A percentile compares a stretch with the other conserved stretches of the same genome.
These are phyloP conservation scores for Adelges cooleyi DNA, from an alignment of 1,140 invertebrate genomes.

Conservation along the genomic window DNA sequence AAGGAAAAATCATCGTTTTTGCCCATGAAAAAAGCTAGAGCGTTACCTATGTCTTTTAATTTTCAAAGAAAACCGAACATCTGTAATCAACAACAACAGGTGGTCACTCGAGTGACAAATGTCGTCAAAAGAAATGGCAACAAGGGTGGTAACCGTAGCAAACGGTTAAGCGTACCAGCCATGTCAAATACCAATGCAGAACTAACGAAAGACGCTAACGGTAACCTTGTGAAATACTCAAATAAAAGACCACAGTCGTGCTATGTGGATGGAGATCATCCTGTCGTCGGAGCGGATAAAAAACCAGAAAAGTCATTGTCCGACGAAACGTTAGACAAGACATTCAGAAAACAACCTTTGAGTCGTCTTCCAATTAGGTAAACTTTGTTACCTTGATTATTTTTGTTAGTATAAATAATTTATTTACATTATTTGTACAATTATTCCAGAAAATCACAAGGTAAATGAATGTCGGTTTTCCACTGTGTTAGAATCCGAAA, in stretches of 20 bases:
- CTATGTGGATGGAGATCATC: background rate
- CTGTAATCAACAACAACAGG: background rate
- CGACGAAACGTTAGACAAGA: slow-evolving; percentile 3
- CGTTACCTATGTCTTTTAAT: background rate
- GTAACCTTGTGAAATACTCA: background rate
- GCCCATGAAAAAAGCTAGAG: slow-evolving; percentile 4
- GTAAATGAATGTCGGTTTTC: slow-evolving; percentile 5
- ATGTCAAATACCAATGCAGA: background rate
- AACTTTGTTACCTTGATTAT: background rate
- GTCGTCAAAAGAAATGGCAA: background rate
- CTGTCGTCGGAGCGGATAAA: background rate
- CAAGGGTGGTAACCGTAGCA: background rate
- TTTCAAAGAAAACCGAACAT: background rate
- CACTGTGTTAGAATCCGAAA: background rate
- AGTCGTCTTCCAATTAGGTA: slow-evolving; percentile 25
- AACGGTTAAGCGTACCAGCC: slow-evolving; percentile 1
- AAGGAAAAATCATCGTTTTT: slow-evolving; percentile 10
- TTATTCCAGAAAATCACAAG: slow-evolving; percentile 22
- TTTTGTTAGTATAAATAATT: background rate
- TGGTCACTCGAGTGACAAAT: background rate
- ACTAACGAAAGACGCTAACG: slow-evolving; percentile 12
- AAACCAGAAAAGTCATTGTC: slow-evolving; percentile 18
- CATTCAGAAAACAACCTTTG: background rate
- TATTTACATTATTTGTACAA: background rate
- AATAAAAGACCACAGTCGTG: slow-evolving; percentile 14